phyloP scores from a whole-genome alignment of 2,797 vertebrate species.

The Malacoraja senta region DNA sequence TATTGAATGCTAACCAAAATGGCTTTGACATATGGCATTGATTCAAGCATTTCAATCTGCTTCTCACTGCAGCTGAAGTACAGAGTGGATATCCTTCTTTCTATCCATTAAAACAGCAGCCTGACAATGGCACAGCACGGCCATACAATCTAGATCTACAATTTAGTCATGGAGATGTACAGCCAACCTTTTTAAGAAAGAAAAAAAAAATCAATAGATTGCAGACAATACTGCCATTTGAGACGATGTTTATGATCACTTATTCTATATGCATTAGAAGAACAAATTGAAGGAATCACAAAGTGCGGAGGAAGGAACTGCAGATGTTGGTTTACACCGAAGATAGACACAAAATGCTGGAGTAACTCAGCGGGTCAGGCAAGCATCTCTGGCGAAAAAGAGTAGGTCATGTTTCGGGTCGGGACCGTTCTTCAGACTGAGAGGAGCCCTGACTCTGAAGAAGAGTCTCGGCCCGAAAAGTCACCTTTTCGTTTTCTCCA shows the following conservation, averaged over 20 bases:
- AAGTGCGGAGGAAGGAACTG: no score
- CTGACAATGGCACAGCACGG: not conserved
- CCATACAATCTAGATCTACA: not conserved
- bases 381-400: no score
- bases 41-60: conserved; percentile 18
- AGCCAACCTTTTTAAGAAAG: not conserved
- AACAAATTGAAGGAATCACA: not conserved
- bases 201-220: not conserved
- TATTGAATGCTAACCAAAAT: conserved; percentile 14
- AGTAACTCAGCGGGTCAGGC: no score
- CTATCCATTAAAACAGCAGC: not conserved
- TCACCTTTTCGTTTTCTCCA: no score
- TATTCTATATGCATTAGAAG: not conserved
- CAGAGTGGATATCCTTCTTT: not conserved
- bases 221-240: not conserved
- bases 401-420: no score
- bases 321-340: no score
- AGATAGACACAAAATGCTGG: no score
- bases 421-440: no score
- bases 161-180: not conserved
- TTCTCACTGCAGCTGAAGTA: not conserved
- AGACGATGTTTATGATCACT: not conserved
- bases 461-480: no score
- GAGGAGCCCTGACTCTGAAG: no score
- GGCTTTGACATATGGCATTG: not conserved